Percentiles rank a stretch among this genome's conserved stretches.
These are phyloP conservation scores for Cyprinodon brontotheroides DNA, from an alignment of 2,113 vertebrate genomes.

Conservation along the genomic window DNA sequence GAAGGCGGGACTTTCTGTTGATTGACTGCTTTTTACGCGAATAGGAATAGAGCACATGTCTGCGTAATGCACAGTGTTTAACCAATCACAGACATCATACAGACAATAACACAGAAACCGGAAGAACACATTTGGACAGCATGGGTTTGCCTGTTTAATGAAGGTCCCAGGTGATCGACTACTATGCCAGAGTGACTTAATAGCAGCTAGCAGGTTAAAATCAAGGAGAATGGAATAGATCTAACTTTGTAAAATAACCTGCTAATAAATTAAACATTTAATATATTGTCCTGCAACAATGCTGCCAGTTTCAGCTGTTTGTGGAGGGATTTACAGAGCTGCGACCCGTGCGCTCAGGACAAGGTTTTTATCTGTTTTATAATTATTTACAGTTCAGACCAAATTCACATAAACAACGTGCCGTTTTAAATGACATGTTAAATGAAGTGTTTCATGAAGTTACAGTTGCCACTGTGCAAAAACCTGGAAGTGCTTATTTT, in stretches of 20 bases:
- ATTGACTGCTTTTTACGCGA: conserved; percentile 37
- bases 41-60: background rate
- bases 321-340: conserved; percentile 47
- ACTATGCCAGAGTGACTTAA: background rate
- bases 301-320: conserved; percentile 20
- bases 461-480: background rate
- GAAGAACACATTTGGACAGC: background rate
- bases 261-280: conserved; percentile 4
- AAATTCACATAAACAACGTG: background rate
- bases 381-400: background rate
- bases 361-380: conserved; percentile 44
- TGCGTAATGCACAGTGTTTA: background rate
- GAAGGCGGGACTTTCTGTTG: conserved; percentile 23
- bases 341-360: conserved; percentile 24
- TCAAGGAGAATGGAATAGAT: background rate
- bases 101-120: background rate
- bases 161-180: background rate
- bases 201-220: background rate
- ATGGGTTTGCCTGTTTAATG: background rate
- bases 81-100: background rate
- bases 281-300: background rate
- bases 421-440: background rate
- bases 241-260: background rate
- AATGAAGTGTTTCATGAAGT: background rate
- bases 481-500: background rate